Evolutionary conservation across 2,797 vertebrate species (phyloP).

Genomic region (Urophycis tenuis): DNA sequence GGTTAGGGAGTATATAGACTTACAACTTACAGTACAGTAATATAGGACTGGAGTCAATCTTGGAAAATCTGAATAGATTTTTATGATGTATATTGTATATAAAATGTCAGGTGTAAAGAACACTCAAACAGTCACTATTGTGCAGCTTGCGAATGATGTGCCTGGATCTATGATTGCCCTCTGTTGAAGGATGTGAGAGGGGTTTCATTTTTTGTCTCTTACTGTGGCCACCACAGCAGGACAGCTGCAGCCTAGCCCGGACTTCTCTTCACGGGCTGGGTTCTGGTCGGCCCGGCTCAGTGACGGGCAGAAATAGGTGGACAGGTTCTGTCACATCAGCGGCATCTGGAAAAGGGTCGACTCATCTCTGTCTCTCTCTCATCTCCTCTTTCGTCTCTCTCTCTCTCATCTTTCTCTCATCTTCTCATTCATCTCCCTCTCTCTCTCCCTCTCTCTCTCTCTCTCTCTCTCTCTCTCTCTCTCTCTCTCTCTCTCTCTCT

Average conservation of each 20-base stretch:
- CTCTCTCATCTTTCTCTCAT: background rate
- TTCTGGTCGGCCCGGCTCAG: constrained; percentile 45
- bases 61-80: background rate
- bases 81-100: background rate
- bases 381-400: background rate
- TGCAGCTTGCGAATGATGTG: background rate
- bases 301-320: constrained; percentile 43
- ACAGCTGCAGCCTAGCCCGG: constrained; percentile 2
- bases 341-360: constrained; percentile 40
- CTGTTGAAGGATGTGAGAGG: background rate
- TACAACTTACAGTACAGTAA: background rate
- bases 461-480: background rate
- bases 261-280: constrained; percentile 11
- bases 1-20: background rate
- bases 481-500: background rate
- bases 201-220: constrained; percentile 8
- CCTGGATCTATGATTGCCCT: background rate
- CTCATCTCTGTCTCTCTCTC: constrained; percentile 17
- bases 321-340: constrained; percentile 52
- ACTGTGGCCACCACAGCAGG: background rate
- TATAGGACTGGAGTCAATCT: background rate
- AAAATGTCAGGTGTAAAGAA: background rate
- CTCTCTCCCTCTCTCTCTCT: constrained; percentile 4
- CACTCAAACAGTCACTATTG: background rate
- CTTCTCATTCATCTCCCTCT: background rate